Conservation (phyloP, 2,888 invertebrate species). For the Taenaris catops region DNA sequence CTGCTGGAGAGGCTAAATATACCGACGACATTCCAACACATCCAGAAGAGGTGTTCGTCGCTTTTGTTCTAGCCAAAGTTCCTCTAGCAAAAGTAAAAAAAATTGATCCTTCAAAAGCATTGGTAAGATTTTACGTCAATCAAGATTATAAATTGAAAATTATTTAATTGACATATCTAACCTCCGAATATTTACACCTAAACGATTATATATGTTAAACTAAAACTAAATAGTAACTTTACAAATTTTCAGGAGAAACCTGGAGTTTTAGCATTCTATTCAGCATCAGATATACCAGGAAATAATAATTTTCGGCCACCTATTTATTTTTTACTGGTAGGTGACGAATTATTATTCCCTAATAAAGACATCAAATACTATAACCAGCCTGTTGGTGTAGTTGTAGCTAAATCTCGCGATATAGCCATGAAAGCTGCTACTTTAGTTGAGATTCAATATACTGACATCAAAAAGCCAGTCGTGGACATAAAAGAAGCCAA, state of each 20-base stretch:
- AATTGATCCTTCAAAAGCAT: constrained; percentile 81
- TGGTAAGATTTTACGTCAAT: constrained; percentile 74
- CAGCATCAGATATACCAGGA: constrained; percentile 85
- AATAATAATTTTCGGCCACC: constrained; percentile 71
- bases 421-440: constrained; percentile 73
- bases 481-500: constrained; percentile 37
- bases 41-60: constrained; percentile 82
- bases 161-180: no score
- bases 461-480: constrained; percentile 43
- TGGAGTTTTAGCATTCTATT: constrained; percentile 83
- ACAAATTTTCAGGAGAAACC: constrained; percentile 62
- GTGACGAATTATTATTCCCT: constrained; percentile 69
- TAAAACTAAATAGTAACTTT: no score
- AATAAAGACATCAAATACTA: constrained; percentile 77
- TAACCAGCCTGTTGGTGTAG: constrained; percentile 83
- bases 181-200: no score
- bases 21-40: constrained; percentile 80
- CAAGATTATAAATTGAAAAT: no score
- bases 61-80: constrained; percentile 81
- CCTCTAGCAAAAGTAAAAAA: constrained; percentile 51
- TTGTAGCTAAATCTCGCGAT: constrained; percentile 77
- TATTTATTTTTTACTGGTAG: constrained; percentile 15
- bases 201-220: no score
- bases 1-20: constrained; percentile 84
- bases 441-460: constrained; percentile 74